A percentile compares a stretch with the other conserved stretches of the same genome.
Evolutionary conservation across 2,797 vertebrate genomes (phyloP).

Genomic region (Avahi laniger): DNA sequence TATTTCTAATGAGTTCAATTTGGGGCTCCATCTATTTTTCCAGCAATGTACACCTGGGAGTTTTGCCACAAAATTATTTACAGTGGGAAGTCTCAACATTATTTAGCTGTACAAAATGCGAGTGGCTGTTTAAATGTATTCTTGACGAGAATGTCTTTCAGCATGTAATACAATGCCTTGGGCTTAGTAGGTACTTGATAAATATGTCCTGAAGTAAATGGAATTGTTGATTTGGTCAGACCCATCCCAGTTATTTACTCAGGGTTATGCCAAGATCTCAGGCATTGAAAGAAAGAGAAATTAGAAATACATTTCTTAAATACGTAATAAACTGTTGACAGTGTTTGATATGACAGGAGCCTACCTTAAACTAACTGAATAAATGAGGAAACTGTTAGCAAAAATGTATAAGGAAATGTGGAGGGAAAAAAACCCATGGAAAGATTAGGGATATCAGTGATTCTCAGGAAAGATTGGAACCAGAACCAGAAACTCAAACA

Average conservation of each 20-base stretch:
- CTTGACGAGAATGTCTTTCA: conserved; percentile 38
- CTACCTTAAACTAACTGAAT: conserved; percentile 33
- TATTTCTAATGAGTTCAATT: conserved; percentile 63
- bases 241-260: background rate
- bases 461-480: background rate
- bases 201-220: conserved; percentile 6
- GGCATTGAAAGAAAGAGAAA: conserved; percentile 33
- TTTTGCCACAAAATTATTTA: conserved; percentile 66
- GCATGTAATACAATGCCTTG: background rate
- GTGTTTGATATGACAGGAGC: background rate
- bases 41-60: conserved; percentile 45
- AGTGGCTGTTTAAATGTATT: conserved; percentile 30
- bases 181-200: conserved; percentile 5
- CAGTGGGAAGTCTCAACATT: conserved; percentile 50
- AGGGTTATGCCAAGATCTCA: background rate
- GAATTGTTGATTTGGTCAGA: conserved; percentile 46
- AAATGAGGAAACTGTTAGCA: conserved; percentile 15
- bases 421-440: background rate
- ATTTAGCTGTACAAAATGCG: conserved; percentile 43
- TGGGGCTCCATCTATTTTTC: conserved; percentile 39
- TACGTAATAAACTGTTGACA: background rate
- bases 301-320: conserved; percentile 40
- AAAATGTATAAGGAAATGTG: background rate
- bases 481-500: background rate
- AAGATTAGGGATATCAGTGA: background rate